phyloP scores from a whole-genome alignment of 2,113 vertebrate genomes.

The Malurus alboscapulatus region DNA sequence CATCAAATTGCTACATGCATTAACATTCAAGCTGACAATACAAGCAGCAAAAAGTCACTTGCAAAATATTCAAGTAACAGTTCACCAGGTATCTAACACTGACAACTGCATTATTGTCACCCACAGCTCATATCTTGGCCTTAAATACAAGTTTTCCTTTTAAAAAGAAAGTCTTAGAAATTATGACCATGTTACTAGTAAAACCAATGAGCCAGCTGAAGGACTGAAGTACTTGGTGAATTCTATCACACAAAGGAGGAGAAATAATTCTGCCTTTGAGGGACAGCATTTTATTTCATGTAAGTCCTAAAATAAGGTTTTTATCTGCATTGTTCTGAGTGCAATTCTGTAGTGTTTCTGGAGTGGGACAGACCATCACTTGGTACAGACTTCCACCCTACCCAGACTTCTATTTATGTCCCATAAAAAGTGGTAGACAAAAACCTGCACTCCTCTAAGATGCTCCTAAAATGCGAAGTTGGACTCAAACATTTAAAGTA shows the following conservation, averaged over 20 bases:
- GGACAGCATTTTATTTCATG: accelerated
- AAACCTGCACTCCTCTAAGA: neutral
- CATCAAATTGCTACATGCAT: neutral
- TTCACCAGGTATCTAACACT: neutral
- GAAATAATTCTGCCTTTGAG: neutral
- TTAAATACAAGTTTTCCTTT: neutral
- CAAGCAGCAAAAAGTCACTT: neutral
- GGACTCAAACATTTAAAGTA: neutral
- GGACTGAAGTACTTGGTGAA: neutral
- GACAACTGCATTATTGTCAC: neutral
- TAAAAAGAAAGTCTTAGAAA: neutral
- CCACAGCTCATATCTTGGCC: neutral
- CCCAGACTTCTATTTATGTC: neutral
- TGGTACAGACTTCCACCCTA: neutral
- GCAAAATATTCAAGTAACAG: neutral
- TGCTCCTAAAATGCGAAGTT: neutral
- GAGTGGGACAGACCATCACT: neutral
- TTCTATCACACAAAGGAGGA: neutral
- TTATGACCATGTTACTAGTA: neutral
- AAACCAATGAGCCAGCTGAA: neutral
- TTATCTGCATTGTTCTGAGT: neutral
- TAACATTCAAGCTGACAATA: neutral
- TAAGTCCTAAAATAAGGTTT: neutral
- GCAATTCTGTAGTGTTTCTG: neutral
- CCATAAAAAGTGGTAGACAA: neutral